These are phyloP conservation scores for Apostichopus californicus DNA, from an alignment of 35 echinoderm and acorn worm species.

Conservation along the genomic window DNA sequence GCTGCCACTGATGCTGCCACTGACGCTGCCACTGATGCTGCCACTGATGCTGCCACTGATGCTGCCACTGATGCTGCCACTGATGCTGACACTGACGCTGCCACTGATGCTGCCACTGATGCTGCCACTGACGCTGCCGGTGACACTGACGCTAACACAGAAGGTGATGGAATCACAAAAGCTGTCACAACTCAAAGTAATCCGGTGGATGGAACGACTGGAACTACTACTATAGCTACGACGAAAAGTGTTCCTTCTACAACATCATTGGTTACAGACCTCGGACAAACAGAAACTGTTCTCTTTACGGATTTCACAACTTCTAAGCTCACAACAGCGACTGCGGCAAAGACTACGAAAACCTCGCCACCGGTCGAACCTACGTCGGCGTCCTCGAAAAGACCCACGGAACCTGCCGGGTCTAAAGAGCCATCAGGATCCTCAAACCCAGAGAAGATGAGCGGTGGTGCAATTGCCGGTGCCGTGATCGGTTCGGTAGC, in stretches of 20 bases:
- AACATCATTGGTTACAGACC: neutral
- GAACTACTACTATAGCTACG: neutral
- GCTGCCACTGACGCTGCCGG: neutral
- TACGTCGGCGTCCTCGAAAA: neutral
- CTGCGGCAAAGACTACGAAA: neutral
- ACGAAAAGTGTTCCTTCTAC: neutral
- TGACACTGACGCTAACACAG: neutral
- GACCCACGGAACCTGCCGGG: neutral
- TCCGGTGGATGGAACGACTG: neutral
- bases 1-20: too few relatives aligned
- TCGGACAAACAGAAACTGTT: neutral
- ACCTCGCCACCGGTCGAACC: neutral
- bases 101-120: neutral
- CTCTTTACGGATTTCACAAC: neutral
- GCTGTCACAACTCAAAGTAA: neutral
- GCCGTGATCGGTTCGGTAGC: neutral
- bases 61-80: neutral
- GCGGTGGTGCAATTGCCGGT: constrained; percentile 7
- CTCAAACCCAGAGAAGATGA: neutral
- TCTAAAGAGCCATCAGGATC: neutral
- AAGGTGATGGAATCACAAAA: neutral
- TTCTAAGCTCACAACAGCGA: neutral
- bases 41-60: neutral
- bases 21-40: neutral
- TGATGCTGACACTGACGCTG: neutral